phyloP scores from a whole-genome alignment of 1,140 invertebrate genomes.

The Ostrea edulis region DNA sequence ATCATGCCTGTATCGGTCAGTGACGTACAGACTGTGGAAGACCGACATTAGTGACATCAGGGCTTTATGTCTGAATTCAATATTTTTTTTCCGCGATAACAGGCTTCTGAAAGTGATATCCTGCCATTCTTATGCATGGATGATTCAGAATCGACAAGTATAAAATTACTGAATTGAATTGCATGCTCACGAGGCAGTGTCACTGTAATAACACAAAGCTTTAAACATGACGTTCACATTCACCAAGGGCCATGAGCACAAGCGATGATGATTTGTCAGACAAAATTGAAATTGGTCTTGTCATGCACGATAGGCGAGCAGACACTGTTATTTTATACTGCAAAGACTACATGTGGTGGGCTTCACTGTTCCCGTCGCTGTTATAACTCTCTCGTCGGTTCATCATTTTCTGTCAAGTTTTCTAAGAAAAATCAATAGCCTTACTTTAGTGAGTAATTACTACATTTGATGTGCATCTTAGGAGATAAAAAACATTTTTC shows the following conservation, averaged over 20 bases:
- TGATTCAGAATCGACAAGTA: conserved; percentile 32
- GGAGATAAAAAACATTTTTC: not conserved
- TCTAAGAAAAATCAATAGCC: not conserved
- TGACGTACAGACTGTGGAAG: not conserved
- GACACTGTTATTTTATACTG: not conserved
- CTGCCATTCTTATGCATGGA: not conserved
- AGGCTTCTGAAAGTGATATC: not conserved
- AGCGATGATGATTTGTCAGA: conserved; percentile 21
- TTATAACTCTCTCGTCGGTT: not conserved
- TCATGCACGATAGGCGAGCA: not conserved
- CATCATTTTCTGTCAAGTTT: not conserved
- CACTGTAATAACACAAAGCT: not conserved
- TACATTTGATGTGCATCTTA: conserved; percentile 27
- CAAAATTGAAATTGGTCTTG: conserved; percentile 39
- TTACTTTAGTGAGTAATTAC: conserved; percentile 24
- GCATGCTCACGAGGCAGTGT: conserved; percentile 2
- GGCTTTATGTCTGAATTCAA: not conserved
- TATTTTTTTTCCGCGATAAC: not conserved
- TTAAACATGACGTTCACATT: not conserved
- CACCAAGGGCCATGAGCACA: not conserved
- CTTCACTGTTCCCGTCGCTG: not conserved
- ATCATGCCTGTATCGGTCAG: not conserved
- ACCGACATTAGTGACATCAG: not conserved
- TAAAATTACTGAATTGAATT: conserved; percentile 22
- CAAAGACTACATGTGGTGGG: not conserved